A percentile compares a stretch with the other conserved stretches of the same genome.
Conservation (phyloP, 1,140 invertebrate genomes). For the Hyles vespertilio region DNA sequence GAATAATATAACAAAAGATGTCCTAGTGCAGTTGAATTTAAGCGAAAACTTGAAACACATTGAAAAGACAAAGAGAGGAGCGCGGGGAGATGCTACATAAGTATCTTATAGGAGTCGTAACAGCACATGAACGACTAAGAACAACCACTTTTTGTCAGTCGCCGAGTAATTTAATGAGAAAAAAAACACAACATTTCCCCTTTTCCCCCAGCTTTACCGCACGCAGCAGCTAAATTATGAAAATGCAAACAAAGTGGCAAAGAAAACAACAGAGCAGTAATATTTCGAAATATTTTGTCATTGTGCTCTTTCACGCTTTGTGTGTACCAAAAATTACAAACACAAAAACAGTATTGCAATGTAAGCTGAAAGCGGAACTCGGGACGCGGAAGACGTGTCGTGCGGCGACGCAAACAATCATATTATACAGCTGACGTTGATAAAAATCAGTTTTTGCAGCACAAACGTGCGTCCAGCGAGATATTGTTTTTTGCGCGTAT, state of each 20-base stretch:
- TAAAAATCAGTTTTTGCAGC: slow-evolving; percentile 36
- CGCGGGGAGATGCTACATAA: slow-evolving; percentile 15
- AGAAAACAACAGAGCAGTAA: background rate
- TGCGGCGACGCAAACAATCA: slow-evolving; percentile 14
- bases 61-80: background rate
- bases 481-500: slow-evolving; percentile 30
- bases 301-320: slow-evolving; percentile 4
- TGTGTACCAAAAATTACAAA: background rate
- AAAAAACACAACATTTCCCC: slow-evolving; percentile 14
- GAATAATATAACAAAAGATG: no score
- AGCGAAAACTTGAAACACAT: no score
- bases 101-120: slow-evolving; percentile 25
- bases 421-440: slow-evolving; percentile 25
- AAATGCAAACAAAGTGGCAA: slow-evolving; percentile 5
- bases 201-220: slow-evolving; percentile 11
- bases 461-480: slow-evolving; percentile 12
- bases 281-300: no score
- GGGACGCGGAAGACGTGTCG: slow-evolving; percentile 3
- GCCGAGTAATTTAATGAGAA: slow-evolving; percentile 41
- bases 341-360: no score
- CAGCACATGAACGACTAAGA: slow-evolving; percentile 27
- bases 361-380: no score
- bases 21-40: no score
- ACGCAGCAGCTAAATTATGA: slow-evolving; percentile 3
- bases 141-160: slow-evolving; percentile 35